Evolutionary conservation across 2,888 invertebrate species (phyloP).

Genomic region (Phaonia tiefii): DNA sequence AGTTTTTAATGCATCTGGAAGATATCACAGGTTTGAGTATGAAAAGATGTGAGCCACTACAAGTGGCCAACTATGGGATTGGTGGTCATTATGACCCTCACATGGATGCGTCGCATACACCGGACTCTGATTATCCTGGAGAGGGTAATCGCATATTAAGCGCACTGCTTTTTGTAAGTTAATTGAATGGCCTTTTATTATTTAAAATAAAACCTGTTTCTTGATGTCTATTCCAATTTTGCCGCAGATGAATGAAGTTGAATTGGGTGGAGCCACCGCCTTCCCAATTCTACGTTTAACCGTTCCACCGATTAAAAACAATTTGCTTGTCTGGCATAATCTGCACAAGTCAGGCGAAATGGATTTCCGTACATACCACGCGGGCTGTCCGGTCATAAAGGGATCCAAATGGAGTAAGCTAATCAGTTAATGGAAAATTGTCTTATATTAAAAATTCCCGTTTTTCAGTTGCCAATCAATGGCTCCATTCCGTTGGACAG

Average conservation of each 20-base stretch:
- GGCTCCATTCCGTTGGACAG: slow-evolving; percentile 92
- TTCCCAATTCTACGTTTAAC: slow-evolving; percentile 92
- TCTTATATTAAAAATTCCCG: slow-evolving; percentile 18
- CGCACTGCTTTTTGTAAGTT: too few relatives aligned
- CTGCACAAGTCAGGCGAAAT: slow-evolving; percentile 93
- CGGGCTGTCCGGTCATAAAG: slow-evolving; percentile 95
- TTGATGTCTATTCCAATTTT: too few relatives aligned
- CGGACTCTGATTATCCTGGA: background rate
- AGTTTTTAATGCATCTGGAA: slow-evolving; percentile 65
- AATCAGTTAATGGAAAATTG: background rate
- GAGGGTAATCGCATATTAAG: slow-evolving; percentile 69
- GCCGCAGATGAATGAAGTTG: slow-evolving; percentile 69
- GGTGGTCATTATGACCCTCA: slow-evolving; percentile 70
- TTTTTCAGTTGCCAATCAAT: slow-evolving; percentile 88
- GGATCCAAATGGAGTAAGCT: slow-evolving; percentile 96
- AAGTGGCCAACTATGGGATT: slow-evolving; percentile 70
- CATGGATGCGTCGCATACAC: background rate
- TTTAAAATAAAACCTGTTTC: too few relatives aligned
- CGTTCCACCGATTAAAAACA: slow-evolving; percentile 91
- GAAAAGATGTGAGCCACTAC: slow-evolving; percentile 63
- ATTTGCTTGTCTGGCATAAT: slow-evolving; percentile 96
- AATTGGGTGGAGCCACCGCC: slow-evolving; percentile 96
- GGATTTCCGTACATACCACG: slow-evolving; percentile 92
- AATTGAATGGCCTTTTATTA: too few relatives aligned
- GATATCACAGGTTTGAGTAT: slow-evolving; percentile 70